Conservation (phyloP, 2,888 invertebrate species). For the Lymantria dispar region DNA sequence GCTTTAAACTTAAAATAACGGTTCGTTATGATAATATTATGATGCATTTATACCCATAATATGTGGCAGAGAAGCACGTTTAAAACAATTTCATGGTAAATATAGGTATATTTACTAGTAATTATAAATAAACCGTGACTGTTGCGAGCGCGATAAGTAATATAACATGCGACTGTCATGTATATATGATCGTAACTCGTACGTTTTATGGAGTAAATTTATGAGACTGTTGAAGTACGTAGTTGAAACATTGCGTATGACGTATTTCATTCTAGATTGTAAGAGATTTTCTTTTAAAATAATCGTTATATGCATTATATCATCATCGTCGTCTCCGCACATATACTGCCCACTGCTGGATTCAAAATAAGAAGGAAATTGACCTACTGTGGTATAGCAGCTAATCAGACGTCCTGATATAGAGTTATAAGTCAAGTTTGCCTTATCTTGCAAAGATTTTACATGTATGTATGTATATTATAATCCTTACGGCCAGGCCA, state of each 20-base stretch:
- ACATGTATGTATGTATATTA: too few relatives aligned
- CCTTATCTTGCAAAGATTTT: too few relatives aligned
- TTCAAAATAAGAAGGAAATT: too few relatives aligned
- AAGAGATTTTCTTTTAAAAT: too few relatives aligned
- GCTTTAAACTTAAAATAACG: background rate
- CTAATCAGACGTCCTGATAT: too few relatives aligned
- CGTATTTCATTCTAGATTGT: background rate
- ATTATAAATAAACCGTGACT: conserved; percentile 11
- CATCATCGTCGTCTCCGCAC: too few relatives aligned
- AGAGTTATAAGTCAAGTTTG: too few relatives aligned
- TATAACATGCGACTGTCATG: conserved; percentile 15
- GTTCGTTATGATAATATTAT: conserved; percentile 27
- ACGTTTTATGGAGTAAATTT: conserved; percentile 9
- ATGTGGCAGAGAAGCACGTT: conserved; percentile 4
- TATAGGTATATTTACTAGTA: conserved; percentile 4
- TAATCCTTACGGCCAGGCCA: too few relatives aligned
- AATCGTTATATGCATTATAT: too few relatives aligned
- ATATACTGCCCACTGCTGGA: too few relatives aligned
- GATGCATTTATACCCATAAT: conserved; percentile 11
- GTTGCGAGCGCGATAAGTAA: conserved; percentile 10
- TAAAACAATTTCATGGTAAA: background rate
- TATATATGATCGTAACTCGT: conserved; percentile 3
- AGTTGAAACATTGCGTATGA: background rate
- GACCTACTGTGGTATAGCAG: too few relatives aligned
- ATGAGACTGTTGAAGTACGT: conserved; percentile 4